These are phyloP conservation scores for Poeciliopsis prolifica DNA, from an alignment of 2,113 vertebrate species.

Conservation along the genomic window DNA sequence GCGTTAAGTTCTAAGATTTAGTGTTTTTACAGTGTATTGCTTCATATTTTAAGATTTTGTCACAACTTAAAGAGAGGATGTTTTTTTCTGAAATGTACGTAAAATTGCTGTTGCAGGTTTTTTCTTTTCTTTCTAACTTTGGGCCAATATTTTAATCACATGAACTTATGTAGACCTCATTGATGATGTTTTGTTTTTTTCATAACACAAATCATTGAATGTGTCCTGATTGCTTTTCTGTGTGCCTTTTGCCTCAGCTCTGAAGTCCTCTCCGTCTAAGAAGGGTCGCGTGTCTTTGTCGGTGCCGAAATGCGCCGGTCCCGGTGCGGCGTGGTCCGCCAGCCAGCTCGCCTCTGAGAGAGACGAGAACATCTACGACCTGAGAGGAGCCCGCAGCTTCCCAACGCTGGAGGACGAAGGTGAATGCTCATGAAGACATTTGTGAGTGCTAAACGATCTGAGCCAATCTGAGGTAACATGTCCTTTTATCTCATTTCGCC, in stretches of 20 bases:
- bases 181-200: too few species aligned
- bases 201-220: too few species aligned
- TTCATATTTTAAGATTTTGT: conserved; percentile 10
- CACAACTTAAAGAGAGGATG: neutral
- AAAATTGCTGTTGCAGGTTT: neutral
- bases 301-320: conserved; percentile 85
- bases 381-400: conserved; percentile 91
- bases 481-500: neutral
- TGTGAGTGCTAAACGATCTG: too few species aligned
- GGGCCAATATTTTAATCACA: too few species aligned
- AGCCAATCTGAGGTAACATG: too few species aligned
- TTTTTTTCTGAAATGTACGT: neutral
- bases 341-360: conserved; percentile 91
- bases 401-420: conserved; percentile 95
- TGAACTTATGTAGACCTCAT: too few species aligned
- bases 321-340: conserved; percentile 89
- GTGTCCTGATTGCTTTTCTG: neutral
- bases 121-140: too few species aligned
- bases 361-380: conserved; percentile 90
- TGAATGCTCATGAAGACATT: conserved; percentile 53
- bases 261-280: conserved; percentile 97
- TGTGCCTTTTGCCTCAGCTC: conserved; percentile 77
- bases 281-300: conserved; percentile 90
- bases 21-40: neutral
- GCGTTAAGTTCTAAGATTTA: too few species aligned